Conservation (phyloP, 2,113 vertebrate species). For the Tursiops truncatus region DNA sequence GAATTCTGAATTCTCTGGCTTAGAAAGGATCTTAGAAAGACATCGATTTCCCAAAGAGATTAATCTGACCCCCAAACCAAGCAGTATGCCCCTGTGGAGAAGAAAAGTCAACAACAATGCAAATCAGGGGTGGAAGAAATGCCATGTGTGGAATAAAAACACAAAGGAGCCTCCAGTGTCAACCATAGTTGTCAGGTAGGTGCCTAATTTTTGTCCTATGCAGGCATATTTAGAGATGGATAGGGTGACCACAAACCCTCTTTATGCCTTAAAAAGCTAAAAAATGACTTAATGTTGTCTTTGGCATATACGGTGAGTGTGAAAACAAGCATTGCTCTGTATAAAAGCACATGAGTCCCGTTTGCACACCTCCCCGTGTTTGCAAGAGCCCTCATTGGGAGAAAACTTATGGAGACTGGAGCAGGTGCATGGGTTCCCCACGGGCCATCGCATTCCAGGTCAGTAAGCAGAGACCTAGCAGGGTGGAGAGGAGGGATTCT, state of each 20-base stretch:
- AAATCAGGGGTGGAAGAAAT: not conserved
- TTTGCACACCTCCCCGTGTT: not conserved
- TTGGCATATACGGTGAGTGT: not conserved
- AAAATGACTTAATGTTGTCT: not conserved
- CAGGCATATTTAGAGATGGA: not conserved
- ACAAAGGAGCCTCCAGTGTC: not conserved
- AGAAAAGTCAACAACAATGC: constrained; percentile 31
- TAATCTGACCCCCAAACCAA: constrained; percentile 71
- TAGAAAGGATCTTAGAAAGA: constrained; percentile 77
- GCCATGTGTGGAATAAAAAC: not conserved
- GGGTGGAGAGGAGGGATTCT: not conserved
- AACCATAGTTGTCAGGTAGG: constrained; percentile 58
- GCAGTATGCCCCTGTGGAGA: constrained; percentile 56
- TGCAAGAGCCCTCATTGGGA: not conserved
- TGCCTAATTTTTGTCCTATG: not conserved
- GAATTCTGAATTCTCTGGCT: constrained; percentile 66
- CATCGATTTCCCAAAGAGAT: constrained; percentile 68
- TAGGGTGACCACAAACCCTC: not conserved
- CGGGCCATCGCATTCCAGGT: not conserved
- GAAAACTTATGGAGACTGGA: not conserved
- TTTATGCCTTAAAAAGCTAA: not conserved
- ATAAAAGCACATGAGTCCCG: not conserved
- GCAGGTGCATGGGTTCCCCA: not conserved
- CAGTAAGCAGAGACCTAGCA: not conserved
- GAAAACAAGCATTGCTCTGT: not conserved